A percentile compares a stretch with the other conserved stretches of the same genome.
Conservation (phyloP, 2,113 vertebrate genomes). For the Pelusios castaneus region DNA sequence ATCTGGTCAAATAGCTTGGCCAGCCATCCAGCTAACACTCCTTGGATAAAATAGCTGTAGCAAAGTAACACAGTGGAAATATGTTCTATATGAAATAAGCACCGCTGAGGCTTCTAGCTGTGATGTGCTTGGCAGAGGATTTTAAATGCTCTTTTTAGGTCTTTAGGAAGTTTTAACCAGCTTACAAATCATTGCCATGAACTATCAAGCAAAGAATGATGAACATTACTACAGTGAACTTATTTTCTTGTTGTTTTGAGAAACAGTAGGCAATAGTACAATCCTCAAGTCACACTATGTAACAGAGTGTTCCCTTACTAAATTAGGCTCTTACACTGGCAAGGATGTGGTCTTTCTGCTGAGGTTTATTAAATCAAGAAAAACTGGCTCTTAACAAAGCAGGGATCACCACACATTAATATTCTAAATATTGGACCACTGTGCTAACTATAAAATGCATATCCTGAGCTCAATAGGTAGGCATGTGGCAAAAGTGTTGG, state of each 20-base stretch:
- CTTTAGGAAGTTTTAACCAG: neutral
- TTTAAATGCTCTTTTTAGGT: neutral
- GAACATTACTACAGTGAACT: neutral
- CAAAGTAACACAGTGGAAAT: conserved; percentile 17
- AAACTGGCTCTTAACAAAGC: neutral
- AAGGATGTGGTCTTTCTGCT: neutral
- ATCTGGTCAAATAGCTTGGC: conserved; percentile 19
- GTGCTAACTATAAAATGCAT: no score
- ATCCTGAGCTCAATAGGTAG: no score
- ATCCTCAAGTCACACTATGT: neutral
- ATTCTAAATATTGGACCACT: neutral
- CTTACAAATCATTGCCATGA: neutral
- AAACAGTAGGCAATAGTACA: neutral
- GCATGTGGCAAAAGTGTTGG: no score
- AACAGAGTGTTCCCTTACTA: neutral
- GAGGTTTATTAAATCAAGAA: neutral
- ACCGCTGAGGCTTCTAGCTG: neutral
- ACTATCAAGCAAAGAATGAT: neutral
- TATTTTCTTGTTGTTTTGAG: neutral
- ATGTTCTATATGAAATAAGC: neutral
- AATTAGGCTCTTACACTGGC: neutral
- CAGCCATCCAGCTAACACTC: neutral
- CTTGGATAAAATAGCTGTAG: conserved; percentile 1
- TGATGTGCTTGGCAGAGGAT: neutral
- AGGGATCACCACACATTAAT: neutral